Conservation (phyloP, 2,888 invertebrate species). For the Troides aeacus region DNA sequence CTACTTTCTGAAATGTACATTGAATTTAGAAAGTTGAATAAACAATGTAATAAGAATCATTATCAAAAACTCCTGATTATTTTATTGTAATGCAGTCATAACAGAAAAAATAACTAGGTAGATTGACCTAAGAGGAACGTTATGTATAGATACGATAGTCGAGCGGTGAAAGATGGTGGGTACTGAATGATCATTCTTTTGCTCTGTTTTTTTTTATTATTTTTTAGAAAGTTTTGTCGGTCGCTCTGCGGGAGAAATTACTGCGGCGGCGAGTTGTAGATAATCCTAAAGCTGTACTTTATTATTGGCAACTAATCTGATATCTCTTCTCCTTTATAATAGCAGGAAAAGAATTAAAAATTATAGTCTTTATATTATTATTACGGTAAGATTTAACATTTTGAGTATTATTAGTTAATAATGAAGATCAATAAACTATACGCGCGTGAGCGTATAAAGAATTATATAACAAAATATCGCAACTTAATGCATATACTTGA, state of each 20-base stretch:
- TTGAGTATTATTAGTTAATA: constrained; percentile 25
- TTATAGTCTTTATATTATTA: constrained; percentile 1
- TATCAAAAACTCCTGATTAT: background rate
- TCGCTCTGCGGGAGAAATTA: constrained; percentile 75
- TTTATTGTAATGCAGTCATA: constrained; percentile 10
- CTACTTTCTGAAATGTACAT: background rate
- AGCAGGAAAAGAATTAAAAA: constrained; percentile 15
- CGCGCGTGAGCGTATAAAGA: constrained; percentile 10
- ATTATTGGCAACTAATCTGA: constrained; percentile 63
- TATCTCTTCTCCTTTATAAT: constrained; percentile 43
- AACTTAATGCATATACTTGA: constrained; percentile 39
- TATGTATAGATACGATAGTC: constrained; percentile 61
- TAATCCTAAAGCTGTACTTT: constrained; percentile 67
- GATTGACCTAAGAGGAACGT: constrained; percentile 45
- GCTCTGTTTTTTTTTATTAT: constrained; percentile 66
- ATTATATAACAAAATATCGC: constrained; percentile 17
- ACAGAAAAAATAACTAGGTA: constrained; percentile 46
- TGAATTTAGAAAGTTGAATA: background rate
- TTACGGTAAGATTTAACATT: background rate
- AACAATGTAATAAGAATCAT: background rate
- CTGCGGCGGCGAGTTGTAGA: constrained; percentile 59
- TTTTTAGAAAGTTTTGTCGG: constrained; percentile 78
- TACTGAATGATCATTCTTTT: constrained; percentile 73
- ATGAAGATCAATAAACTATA: constrained; percentile 16
- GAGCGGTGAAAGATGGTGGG: constrained; percentile 75